Evolutionary conservation across 2,113 vertebrate species (phyloP).

Genomic region (Misgurnus anguillicaudatus): DNA sequence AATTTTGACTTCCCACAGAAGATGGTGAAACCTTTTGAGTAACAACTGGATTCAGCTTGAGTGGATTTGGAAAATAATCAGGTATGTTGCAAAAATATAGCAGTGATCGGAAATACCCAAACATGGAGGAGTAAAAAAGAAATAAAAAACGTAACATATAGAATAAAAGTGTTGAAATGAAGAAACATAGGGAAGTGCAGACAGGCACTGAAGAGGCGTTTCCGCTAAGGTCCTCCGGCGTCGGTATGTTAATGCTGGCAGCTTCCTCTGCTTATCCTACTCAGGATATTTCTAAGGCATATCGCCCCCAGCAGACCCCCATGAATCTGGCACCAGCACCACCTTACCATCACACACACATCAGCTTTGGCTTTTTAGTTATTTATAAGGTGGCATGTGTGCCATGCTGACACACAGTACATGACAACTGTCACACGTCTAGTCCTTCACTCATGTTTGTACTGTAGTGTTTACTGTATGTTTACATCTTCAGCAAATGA

Average conservation of each 20-base stretch:
- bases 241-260: constrained; percentile 79
- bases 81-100: constrained; percentile 20
- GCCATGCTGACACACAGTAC: constrained; percentile 72
- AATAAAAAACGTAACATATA: constrained; percentile 36
- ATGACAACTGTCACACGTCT: constrained; percentile 74
- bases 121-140: constrained; percentile 54
- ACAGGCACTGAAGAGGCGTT: constrained; percentile 60
- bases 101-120: constrained; percentile 16
- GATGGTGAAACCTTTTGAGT: constrained; percentile 20
- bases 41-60: constrained; percentile 21
- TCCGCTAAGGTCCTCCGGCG: constrained; percentile 71
- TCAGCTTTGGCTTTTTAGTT: constrained; percentile 67
- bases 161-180: constrained; percentile 23
- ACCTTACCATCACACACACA: constrained; percentile 26
- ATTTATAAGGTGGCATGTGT: constrained; percentile 70
- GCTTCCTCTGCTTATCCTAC: constrained; percentile 78
- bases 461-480: neutral
- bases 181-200: constrained; percentile 60
- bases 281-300: constrained; percentile 83
- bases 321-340: constrained; percentile 57
- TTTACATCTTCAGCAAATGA: too few species aligned
- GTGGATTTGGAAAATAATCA: constrained; percentile 22
- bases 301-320: constrained; percentile 76
- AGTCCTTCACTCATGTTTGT: neutral
- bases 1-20: constrained; percentile 21